Percentiles rank a stretch among this genome's conserved stretches.
Evolutionary conservation across 2,797 vertebrate species (phyloP).

Genomic region (Echiichthys vipera): DNA sequence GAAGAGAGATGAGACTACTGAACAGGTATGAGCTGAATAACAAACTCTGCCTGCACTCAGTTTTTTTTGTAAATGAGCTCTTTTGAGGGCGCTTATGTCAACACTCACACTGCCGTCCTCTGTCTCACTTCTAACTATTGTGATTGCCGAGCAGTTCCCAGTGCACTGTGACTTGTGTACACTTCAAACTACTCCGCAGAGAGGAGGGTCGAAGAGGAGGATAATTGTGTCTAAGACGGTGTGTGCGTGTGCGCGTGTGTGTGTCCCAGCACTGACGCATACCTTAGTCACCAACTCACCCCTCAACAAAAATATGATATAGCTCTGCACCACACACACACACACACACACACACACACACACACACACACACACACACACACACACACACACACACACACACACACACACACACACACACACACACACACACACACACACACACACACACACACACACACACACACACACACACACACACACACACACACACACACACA

Average conservation of each 20-base stretch:
- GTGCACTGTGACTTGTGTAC: slow-evolving; percentile 55
- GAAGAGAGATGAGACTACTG: slow-evolving; percentile 29
- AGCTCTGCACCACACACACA: slow-evolving; percentile 53
- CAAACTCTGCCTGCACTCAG: slow-evolving; percentile 56
- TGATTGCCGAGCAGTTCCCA: slow-evolving; percentile 42
- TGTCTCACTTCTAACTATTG: slow-evolving; percentile 34
- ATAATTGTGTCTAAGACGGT: background rate
- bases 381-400: slow-evolving; percentile 24
- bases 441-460: slow-evolving; percentile 24
- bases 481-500: slow-evolving; percentile 23
- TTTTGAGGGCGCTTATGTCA: slow-evolving; percentile 60
- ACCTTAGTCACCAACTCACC: slow-evolving; percentile 60
- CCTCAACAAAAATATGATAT: slow-evolving; percentile 59
- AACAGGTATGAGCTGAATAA: slow-evolving; percentile 76
- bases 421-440: background rate
- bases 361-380: background rate
- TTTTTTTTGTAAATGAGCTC: slow-evolving; percentile 60
- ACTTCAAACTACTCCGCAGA: slow-evolving; percentile 24
- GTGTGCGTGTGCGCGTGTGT: background rate
- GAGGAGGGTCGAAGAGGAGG: background rate
- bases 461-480: slow-evolving; percentile 22
- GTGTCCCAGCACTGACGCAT: slow-evolving; percentile 33
- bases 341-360: slow-evolving; percentile 19
- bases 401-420: background rate
- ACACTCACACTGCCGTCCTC: slow-evolving; percentile 44